Percentiles rank a stretch among this genome's conserved stretches.
These are phyloP conservation scores for Eremophila alpestris DNA, from an alignment of 2,797 vertebrate species.

Conservation along the genomic window DNA sequence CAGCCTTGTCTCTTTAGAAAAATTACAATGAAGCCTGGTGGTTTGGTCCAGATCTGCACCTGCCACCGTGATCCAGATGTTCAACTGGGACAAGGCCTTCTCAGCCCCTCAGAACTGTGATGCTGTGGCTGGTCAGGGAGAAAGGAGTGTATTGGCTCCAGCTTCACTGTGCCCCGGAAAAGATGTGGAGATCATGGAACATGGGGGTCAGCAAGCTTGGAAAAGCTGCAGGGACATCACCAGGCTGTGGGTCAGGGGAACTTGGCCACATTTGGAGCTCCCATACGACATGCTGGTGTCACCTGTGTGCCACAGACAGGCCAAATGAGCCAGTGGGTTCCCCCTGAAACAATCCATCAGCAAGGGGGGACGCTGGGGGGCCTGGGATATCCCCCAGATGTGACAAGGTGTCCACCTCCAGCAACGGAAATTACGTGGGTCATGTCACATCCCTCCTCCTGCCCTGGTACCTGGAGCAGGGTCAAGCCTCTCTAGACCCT, in stretches of 20 bases:
- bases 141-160: neutral
- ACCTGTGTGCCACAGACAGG: neutral
- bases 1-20: neutral
- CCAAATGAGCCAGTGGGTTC: neutral
- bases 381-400: neutral
- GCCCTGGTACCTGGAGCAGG: neutral
- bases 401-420: neutral
- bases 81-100: neutral
- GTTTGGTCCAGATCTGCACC: no score
- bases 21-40: neutral
- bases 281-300: neutral
- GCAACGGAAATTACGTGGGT: neutral
- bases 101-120: neutral
- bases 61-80: neutral
- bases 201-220: neutral
- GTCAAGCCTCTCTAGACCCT: neutral
- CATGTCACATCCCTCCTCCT: neutral
- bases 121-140: neutral
- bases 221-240: neutral
- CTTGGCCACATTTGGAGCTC: neutral
- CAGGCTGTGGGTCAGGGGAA: neutral
- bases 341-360: neutral
- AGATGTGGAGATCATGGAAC: neutral
- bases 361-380: neutral
- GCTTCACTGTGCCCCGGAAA: neutral